phyloP scores from a whole-genome alignment of 2,113 vertebrate species.

The Meles meles region DNA sequence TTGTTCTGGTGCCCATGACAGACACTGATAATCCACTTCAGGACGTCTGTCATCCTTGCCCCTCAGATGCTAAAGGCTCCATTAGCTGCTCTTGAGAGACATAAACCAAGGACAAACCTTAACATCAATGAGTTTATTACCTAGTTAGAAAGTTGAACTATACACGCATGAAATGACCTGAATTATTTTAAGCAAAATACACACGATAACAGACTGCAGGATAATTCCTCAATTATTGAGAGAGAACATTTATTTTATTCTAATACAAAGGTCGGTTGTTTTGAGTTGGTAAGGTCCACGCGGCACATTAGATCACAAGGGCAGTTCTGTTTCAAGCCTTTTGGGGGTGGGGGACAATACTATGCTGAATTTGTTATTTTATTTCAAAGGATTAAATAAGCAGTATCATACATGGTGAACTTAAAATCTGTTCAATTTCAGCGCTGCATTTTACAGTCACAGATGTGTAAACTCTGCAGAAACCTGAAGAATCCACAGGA shows the following conservation, averaged over 20 bases:
- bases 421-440: background rate
- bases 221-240: background rate
- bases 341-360: background rate
- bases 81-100: background rate
- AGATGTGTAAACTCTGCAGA: background rate
- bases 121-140: background rate
- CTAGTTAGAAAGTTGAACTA: background rate
- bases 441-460: background rate
- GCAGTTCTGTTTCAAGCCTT: background rate
- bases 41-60: no score
- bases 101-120: background rate
- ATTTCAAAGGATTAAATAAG: background rate
- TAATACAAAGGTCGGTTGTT: background rate
- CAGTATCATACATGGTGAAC: background rate
- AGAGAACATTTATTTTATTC: background rate
- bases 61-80: background rate
- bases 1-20: background rate
- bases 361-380: background rate
- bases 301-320: background rate
- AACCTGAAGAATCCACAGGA: background rate
- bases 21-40: background rate
- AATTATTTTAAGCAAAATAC: slow-evolving; percentile 6
- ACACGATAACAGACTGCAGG: background rate
- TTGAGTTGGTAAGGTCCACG: background rate
- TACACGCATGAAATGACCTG: background rate